Conservation (phyloP, 35 echinoderm and acorn worm genomes). For the Anneissia japonica region DNA sequence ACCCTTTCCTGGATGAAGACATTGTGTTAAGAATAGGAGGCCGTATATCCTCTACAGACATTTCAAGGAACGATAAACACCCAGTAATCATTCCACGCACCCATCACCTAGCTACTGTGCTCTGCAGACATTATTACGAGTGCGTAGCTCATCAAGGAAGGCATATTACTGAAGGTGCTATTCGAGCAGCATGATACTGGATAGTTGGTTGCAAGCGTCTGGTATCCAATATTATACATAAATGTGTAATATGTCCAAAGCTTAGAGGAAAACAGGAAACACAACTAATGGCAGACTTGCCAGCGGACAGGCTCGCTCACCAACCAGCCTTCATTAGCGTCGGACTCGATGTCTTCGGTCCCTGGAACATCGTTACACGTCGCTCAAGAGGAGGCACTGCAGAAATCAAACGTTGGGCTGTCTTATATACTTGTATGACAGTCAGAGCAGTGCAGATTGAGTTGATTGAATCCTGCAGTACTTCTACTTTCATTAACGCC, state of each 20-base stretch:
- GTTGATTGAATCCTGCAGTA: not conserved
- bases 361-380: not conserved
- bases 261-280: conserved; percentile 29
- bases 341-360: not conserved
- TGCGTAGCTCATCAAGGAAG: conserved; percentile 31
- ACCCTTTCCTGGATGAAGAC: not conserved
- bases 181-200: conserved; percentile 15
- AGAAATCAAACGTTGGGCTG: not conserved
- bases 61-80: not conserved
- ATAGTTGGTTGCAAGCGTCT: conserved; percentile 22
- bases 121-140: conserved; percentile 23
- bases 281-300: not conserved
- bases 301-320: not conserved
- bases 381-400: no score
- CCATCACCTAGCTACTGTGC: not conserved
- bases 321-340: not conserved
- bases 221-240: conserved; percentile 24
- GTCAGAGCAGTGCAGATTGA: conserved; percentile 25
- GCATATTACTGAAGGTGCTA: conserved; percentile 10
- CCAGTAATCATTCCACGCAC: no score
- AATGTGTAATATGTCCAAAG: conserved; percentile 32
- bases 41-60: not conserved
- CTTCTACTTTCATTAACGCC: conserved; percentile 1
- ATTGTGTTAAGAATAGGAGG: not conserved
- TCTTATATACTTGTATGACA: no score